Evolutionary conservation across 1,140 invertebrate species (phyloP), one percentile per base, ranked within the genome.

Genomic region (Drosophila melanica): DNA sequence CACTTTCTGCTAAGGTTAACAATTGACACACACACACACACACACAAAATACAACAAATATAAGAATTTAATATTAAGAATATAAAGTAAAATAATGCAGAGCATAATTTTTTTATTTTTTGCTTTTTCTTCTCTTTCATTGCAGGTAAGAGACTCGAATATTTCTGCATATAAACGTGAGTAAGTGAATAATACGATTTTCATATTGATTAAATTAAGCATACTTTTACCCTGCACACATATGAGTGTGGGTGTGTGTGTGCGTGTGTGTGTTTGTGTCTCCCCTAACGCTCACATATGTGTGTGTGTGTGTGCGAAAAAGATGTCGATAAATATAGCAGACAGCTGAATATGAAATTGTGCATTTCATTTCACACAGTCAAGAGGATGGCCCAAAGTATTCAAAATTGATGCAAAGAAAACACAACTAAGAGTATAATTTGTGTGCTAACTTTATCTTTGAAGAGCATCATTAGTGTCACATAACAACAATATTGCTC

Each of bases 121-220:
- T 18, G 20, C 14, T 35, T 41, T 59, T 54, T 14, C 37, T 30
- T 54, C 11, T 45, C 27, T 60, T 41, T 79, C 64, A 59, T 80
- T 84, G 41, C 81, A 84, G 81, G 80, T 79, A 82, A 82, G 67
- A 84, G 55, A 66, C 70, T 67, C 7, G 73, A 64, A 70, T 75
- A 69, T 73, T 76, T 84, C 75, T 68, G 80, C 75, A 77, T 75
- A 74, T 54, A 79, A 82, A 84, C 79, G 76, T 71, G 69, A 76
- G 80, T 84, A 84, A 84, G 80, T 84, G 80, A 84, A 84, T 73
- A 79, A 76, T 74, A 84, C 64, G 80, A 84, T 84, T 85, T 85
- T 76, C 68, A 73, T 84, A 84, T 76, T 85, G 77, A 84, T 84
- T 84, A 84, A 85, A 84, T 84, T 84, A 63, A 67, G 63, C 54